Evolutionary conservation across 2,797 vertebrate species (phyloP).

Genomic region (Tragelaphus eurycerus): DNA sequence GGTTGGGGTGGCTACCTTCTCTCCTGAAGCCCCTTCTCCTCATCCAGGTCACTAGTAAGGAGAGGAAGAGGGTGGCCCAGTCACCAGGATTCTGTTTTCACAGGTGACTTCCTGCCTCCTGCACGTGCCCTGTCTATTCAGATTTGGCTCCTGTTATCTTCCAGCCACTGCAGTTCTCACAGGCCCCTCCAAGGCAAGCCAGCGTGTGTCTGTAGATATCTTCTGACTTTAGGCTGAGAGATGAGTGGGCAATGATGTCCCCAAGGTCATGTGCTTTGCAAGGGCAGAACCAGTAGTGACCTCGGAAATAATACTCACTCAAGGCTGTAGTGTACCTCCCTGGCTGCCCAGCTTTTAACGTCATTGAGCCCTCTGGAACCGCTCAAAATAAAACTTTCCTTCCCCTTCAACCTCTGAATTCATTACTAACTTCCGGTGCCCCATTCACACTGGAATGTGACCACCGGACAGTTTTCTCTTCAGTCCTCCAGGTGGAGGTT

Average conservation of each 20-base stretch:
- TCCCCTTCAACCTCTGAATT: not conserved
- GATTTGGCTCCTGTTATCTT: not conserved
- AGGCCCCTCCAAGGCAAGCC: not conserved
- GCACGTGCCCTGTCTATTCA: not conserved
- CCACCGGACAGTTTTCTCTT: not conserved
- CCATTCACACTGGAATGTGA: not conserved
- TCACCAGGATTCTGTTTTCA: not conserved
- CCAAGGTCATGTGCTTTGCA: not conserved
- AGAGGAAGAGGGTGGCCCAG: not conserved
- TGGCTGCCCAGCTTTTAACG: not conserved
- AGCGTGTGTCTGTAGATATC: not conserved
- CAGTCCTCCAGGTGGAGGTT: not conserved
- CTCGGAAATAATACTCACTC: not conserved
- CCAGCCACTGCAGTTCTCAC: not conserved
- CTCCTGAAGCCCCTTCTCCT: not conserved
- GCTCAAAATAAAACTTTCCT: not conserved
- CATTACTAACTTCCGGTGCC: fast-evolving
- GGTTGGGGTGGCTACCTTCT: not conserved
- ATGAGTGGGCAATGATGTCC: not conserved
- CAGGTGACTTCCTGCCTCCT: not conserved
- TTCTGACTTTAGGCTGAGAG: not conserved
- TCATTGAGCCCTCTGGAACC: not conserved
- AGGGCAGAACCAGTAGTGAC: not conserved
- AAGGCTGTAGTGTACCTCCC: not conserved
- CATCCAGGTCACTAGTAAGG: slow-evolving; percentile 50